Evolutionary conservation across 1,140 invertebrate genomes (phyloP).

Genomic region (Reticulitermes speratus): DNA sequence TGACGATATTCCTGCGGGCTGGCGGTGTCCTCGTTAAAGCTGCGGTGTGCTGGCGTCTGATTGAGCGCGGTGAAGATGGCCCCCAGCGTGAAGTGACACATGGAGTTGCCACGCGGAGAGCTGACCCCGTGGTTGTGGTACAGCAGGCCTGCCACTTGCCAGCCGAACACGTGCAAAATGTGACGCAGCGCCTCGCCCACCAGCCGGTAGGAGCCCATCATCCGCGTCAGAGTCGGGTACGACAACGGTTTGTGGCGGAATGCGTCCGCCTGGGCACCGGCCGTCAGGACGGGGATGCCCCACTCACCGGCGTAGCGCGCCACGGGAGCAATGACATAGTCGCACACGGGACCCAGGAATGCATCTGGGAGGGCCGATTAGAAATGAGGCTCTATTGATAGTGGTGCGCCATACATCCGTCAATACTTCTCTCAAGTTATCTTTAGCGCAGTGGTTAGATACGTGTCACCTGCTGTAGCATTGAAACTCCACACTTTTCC

Average conservation of each 20-base stretch:
- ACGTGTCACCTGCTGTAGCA: too few relatives aligned
- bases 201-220: slow-evolving; percentile 80
- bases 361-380: slow-evolving; percentile 60
- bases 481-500: too few relatives aligned
- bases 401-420: background rate
- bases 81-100: slow-evolving; percentile 70
- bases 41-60: slow-evolving; percentile 56
- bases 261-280: slow-evolving; percentile 78
- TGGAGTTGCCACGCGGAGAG: slow-evolving; percentile 61
- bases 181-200: slow-evolving; percentile 68
- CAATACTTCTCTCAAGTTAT: background rate
- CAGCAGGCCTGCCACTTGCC: slow-evolving; percentile 66
- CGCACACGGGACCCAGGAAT: slow-evolving; percentile 87
- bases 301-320: slow-evolving; percentile 84
- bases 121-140: slow-evolving; percentile 66
- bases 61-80: slow-evolving; percentile 66
- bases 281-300: slow-evolving; percentile 83
- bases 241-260: slow-evolving; percentile 66
- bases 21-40: slow-evolving; percentile 59
- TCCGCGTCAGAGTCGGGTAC: slow-evolving; percentile 77
- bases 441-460: too few relatives aligned
- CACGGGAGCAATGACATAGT: slow-evolving; percentile 88
- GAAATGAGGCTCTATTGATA: too few relatives aligned
- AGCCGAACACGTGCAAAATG: slow-evolving; percentile 68
- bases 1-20: slow-evolving; percentile 56